Evolutionary conservation across 2,888 invertebrate species (phyloP), one percentile per base, ranked within the genome.

Genomic region (Bruchidius siliquastri): DNA sequence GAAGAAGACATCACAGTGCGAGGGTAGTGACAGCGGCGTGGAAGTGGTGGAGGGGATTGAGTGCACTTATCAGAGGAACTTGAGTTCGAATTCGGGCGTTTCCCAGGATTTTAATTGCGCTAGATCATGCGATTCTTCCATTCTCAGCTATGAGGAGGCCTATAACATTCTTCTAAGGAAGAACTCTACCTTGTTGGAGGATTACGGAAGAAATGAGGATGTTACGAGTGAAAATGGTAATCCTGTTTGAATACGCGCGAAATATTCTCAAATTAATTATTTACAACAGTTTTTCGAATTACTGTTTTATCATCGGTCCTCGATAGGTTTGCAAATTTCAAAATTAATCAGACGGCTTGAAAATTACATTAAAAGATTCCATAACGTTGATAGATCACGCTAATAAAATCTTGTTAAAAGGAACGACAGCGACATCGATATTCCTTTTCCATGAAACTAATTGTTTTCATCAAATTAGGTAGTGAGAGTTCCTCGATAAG

Each of bases 21-120:
- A 93, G 76, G 94, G 94, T 74, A 94, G 93, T 84, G 94, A 94
- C 83, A 94, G 94, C 81, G 95, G 94, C 4, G 92, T 94, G 20
- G 94, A 94, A 82, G 92, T 93, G 1, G 84, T 88, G 74, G 88
- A 88, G 71, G 89, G 88, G 71, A 87, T 88, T 73, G 81, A 87
- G 77, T 88, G 87, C 71, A 77, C 75, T 20, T 82, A 88, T 74
- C 87, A 88, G 74, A 86, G 90, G 73, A 89, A 89, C n/a, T 82
- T 89, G 69, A 90, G 90, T 81, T 88, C 88, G 72, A 90, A 88
- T 79, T 90, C 90, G 79, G 91, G 92, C 0, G 92, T 92, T 21
- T 93, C 92, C 73, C 89, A 88, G 78, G 88, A 90, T 72, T 81
- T 85, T 72, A 83, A 87, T 68, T 90, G 92, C 71, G 91, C 91